Percentiles rank a stretch among this genome's conserved stretches.
Evolutionary conservation across 2,888 invertebrate genomes (phyloP).

Genomic region (Agonopterix heracliana): DNA sequence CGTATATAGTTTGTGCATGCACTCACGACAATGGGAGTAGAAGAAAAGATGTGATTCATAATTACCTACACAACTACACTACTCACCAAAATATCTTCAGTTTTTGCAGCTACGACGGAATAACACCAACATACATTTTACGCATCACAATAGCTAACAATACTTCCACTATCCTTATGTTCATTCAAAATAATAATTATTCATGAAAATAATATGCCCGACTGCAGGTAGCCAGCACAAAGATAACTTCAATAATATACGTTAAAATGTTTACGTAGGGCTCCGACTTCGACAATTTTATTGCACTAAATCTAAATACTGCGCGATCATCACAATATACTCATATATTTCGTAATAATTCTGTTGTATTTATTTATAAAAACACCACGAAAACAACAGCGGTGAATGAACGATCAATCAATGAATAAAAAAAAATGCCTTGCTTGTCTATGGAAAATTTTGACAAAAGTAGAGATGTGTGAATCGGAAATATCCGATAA

Average conservation of each 20-base stretch:
- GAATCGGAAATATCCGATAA: slow-evolving; percentile 13
- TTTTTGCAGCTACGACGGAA: slow-evolving; percentile 38
- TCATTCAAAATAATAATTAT: slow-evolving; percentile 53
- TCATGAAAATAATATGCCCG: slow-evolving; percentile 64
- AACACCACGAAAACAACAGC: slow-evolving; percentile 74
- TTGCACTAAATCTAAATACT: slow-evolving; percentile 60
- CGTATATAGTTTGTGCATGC: slow-evolving; percentile 7
- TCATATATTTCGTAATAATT: slow-evolving; percentile 53
- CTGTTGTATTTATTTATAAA: slow-evolving; percentile 63
- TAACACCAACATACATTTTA: slow-evolving; percentile 37
- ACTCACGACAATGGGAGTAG: slow-evolving; percentile 8
- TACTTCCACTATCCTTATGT: slow-evolving; percentile 46
- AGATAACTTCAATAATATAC: slow-evolving; percentile 46
- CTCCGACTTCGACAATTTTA: slow-evolving; percentile 42
- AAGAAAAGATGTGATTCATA: slow-evolving; percentile 45
- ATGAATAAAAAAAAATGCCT: slow-evolving; percentile 59
- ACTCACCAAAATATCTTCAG: slow-evolving; percentile 60
- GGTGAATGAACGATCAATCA: slow-evolving; percentile 76
- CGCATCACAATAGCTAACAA: slow-evolving; percentile 31
- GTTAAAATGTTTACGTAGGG: slow-evolving; percentile 40
- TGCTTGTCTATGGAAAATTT: slow-evolving; percentile 43
- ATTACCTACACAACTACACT: slow-evolving; percentile 41
- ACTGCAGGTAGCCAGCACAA: slow-evolving; percentile 69
- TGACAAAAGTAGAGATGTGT: slow-evolving; percentile 40
- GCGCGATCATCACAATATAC: slow-evolving; percentile 44